phyloP scores from a whole-genome alignment of 2,888 invertebrate genomes.

The Machimus rusticus region DNA sequence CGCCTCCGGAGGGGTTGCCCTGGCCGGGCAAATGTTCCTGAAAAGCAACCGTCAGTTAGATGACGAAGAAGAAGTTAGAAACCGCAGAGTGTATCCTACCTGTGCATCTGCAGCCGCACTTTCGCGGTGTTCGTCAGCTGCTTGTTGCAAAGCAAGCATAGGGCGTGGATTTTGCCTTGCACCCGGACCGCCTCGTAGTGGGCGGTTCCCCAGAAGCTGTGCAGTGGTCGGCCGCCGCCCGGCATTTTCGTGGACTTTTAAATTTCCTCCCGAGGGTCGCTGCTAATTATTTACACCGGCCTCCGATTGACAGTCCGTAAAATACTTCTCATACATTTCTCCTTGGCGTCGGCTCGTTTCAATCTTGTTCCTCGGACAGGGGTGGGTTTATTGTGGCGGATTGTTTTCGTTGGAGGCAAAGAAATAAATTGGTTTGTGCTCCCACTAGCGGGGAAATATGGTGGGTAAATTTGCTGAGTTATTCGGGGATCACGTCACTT shows the following conservation, averaged over 20 bases:
- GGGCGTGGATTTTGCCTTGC: background rate
- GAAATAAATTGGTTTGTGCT: background rate
- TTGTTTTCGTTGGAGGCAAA: background rate
- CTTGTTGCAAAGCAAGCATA: slow-evolving; percentile 18
- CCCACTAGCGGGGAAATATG: background rate
- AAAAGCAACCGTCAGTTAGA: background rate
- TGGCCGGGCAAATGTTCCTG: background rate
- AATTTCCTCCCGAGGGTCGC: background rate
- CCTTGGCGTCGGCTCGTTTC: background rate
- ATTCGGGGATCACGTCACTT: background rate
- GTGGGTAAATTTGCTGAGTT: background rate
- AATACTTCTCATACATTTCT: background rate
- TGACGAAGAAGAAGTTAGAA: background rate
- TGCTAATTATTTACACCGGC: background rate
- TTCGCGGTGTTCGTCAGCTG: background rate
- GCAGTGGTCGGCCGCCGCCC: background rate
- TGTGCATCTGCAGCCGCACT: background rate
- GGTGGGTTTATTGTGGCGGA: background rate
- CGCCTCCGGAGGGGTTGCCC: background rate
- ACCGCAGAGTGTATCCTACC: background rate
- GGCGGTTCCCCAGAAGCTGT: background rate
- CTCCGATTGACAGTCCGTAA: background rate
- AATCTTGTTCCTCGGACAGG: background rate
- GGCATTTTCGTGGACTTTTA: background rate
- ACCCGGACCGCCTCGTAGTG: background rate